These are phyloP conservation scores for Leptopilina clavipes DNA, from an alignment of 1,140 invertebrate genomes.

Conservation along the genomic window DNA sequence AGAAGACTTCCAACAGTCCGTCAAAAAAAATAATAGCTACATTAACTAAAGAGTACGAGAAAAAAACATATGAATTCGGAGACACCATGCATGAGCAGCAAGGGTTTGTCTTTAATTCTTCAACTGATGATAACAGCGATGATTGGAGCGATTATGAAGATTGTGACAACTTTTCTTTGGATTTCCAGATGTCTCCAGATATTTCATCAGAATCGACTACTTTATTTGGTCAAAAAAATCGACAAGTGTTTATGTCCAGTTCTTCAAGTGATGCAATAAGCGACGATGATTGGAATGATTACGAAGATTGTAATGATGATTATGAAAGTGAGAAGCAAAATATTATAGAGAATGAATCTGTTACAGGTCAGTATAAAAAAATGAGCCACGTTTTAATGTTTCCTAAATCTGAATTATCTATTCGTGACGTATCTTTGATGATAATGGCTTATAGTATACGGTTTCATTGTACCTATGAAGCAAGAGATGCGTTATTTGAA, in stretches of 20 bases:
- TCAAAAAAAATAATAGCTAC: no score
- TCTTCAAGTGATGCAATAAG: neutral
- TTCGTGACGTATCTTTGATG: slow-evolving; percentile 28
- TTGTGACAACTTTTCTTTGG: neutral
- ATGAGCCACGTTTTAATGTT: slow-evolving; percentile 35
- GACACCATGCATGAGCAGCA: neutral
- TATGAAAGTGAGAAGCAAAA: neutral
- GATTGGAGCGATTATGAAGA: neutral
- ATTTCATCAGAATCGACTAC: no score
- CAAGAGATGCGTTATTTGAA: slow-evolving; percentile 26
- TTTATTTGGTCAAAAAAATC: neutral
- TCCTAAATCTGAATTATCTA: neutral
- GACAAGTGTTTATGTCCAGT: neutral
- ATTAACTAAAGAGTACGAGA: no score
- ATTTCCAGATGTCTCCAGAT: no score
- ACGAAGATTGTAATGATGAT: neutral
- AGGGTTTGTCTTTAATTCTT: neutral
- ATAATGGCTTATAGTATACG: slow-evolving; percentile 31
- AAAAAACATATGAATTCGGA: no score
- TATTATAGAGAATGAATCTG: neutral
- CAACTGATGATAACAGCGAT: neutral
- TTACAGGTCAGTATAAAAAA: neutral
- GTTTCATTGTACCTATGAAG: slow-evolving; percentile 20
- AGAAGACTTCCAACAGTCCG: neutral
- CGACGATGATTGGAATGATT: neutral